These are phyloP conservation scores for Nothobranchius furzeri DNA, from an alignment of 2,113 vertebrate genomes.

Conservation along the genomic window DNA sequence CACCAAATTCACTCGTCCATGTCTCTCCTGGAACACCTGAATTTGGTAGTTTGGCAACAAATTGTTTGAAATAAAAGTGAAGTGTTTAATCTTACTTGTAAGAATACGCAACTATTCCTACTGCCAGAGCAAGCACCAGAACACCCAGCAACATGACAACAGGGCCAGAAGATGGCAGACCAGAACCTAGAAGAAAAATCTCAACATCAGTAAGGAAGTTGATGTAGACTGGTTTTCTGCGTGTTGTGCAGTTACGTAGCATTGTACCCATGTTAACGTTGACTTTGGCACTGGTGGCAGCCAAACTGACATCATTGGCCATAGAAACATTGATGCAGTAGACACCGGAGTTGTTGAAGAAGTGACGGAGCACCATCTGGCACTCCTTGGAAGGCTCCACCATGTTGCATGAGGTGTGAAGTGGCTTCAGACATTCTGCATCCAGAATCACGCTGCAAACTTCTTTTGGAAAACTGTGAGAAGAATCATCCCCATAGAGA, in stretches of 20 bases:
- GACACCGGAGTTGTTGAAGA: slow-evolving; percentile 84
- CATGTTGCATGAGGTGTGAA: slow-evolving; percentile 79
- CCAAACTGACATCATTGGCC: slow-evolving; percentile 87
- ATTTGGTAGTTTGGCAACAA: too few relatives aligned
- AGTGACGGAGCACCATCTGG: slow-evolving; percentile 85
- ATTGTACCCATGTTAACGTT: slow-evolving; percentile 75
- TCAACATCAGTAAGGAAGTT: neutral
- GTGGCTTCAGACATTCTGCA: slow-evolving; percentile 81
- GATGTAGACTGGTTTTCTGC: neutral
- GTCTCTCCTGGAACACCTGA: too few relatives aligned
- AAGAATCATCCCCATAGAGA: neutral
- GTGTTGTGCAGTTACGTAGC: neutral
- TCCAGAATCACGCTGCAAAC: slow-evolving; percentile 89
- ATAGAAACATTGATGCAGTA: slow-evolving; percentile 93
- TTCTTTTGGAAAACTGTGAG: slow-evolving; percentile 81
- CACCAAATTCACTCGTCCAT: too few relatives aligned
- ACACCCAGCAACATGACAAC: slow-evolving; percentile 75
- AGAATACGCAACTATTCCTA: slow-evolving; percentile 75
- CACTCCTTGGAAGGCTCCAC: slow-evolving; percentile 83
- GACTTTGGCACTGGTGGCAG: slow-evolving; percentile 85
- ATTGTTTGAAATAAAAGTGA: too few relatives aligned
- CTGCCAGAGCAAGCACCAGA: slow-evolving; percentile 69
- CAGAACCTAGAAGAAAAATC: slow-evolving; percentile 62
- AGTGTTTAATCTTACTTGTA: slow-evolving; percentile 79
- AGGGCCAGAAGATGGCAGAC: slow-evolving; percentile 55